phyloP scores from a whole-genome alignment of 2,113 vertebrate genomes.

The Cheirogaleus medius region DNA sequence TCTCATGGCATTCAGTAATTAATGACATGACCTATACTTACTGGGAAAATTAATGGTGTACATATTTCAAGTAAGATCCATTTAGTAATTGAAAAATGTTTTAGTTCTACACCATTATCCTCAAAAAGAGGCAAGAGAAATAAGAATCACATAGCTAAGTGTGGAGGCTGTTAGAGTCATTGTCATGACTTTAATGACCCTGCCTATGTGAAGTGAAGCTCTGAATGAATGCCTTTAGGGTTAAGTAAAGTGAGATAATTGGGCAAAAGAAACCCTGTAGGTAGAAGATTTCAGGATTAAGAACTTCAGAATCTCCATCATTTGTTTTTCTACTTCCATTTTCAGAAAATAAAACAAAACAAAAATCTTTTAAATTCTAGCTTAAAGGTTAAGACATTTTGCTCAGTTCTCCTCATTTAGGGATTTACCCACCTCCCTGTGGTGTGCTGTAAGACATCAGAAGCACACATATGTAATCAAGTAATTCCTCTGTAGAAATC shows the following conservation, averaged over 20 bases:
- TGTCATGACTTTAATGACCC: not conserved
- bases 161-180: not conserved
- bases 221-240: not conserved
- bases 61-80: constrained; percentile 51
- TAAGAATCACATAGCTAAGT: not conserved
- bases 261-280: not conserved
- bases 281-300: not conserved
- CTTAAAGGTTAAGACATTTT: not conserved
- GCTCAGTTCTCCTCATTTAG: constrained; percentile 5
- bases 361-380: constrained; percentile 8
- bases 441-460: not conserved
- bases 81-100: constrained; percentile 63
- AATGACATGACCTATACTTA: constrained; percentile 57
- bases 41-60: constrained; percentile 62
- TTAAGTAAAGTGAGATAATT: not conserved
- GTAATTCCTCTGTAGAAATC: not conserved
- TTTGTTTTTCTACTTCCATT: not conserved
- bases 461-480: not conserved
- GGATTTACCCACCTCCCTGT: not conserved
- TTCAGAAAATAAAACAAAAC: constrained; percentile 22
- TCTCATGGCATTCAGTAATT: not conserved
- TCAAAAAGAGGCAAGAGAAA: constrained; percentile 18
- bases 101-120: constrained; percentile 61
- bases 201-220: not conserved
- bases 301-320: not conserved